These are phyloP conservation scores for Notiomystis cincta DNA, from an alignment of 2,113 vertebrate genomes.

Conservation along the genomic window DNA sequence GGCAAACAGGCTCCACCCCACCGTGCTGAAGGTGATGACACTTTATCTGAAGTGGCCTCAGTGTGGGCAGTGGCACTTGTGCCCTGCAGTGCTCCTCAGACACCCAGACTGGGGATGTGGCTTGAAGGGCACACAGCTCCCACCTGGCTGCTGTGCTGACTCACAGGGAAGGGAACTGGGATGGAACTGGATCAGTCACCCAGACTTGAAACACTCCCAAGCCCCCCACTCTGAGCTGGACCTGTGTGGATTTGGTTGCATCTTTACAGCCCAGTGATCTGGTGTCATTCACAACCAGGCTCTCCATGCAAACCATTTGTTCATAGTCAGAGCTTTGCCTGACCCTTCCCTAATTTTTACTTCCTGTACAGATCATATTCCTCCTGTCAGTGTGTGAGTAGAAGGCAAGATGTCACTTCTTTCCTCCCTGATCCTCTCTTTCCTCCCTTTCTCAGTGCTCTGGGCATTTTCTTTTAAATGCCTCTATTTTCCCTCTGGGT, in stretches of 20 bases:
- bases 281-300: background rate
- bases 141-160: rapidly evolving
- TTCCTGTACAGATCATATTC: background rate
- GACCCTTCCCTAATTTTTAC: background rate
- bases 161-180: background rate
- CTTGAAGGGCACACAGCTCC: background rate
- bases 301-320: background rate
- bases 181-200: background rate
- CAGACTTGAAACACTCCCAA: background rate
- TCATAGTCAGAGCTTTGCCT: background rate
- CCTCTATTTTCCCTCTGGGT: background rate
- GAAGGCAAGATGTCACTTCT: background rate
- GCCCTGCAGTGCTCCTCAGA: background rate
- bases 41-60: background rate
- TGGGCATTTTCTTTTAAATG: background rate
- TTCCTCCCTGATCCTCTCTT: background rate
- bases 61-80: rapidly evolving
- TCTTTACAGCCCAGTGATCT: background rate
- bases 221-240: too few species aligned
- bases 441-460: background rate
- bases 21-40: rapidly evolving
- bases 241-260: background rate
- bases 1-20: background rate
- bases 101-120: rapidly evolving
- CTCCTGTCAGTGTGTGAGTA: background rate